phyloP scores from a whole-genome alignment of 2,797 vertebrate species.

The Bradypus variegatus region DNA sequence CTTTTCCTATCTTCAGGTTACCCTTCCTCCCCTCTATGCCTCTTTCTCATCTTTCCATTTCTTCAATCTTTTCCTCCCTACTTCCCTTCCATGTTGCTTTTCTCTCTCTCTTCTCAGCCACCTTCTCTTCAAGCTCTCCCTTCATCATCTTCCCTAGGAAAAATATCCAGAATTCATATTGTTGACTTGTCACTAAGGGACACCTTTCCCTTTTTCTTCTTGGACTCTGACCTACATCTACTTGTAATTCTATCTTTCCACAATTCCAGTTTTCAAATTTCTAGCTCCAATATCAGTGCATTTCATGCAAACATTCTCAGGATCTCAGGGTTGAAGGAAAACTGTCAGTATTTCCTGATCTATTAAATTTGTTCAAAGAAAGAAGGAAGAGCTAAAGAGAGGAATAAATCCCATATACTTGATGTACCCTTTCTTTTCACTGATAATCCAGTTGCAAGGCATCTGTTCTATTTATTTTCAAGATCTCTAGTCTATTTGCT shows the following conservation, averaged over 20 bases:
- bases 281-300: not conserved
- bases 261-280: conserved; percentile 1
- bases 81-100: not conserved
- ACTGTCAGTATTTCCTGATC: not conserved
- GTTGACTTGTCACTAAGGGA: not conserved
- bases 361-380: conserved; percentile 17
- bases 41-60: not conserved
- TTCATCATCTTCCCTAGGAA: not conserved
- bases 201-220: not conserved
- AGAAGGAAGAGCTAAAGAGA: not conserved
- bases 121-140: not conserved
- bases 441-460: not conserved
- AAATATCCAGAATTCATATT: not conserved
- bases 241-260: not conserved
- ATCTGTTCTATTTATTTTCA: not conserved
- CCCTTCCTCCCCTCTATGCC: not conserved
- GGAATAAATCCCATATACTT: not conserved
- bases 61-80: not conserved
- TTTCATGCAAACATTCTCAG: not conserved
- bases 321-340: not conserved
- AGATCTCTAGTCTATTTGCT: conserved; percentile 7
- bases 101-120: not conserved
- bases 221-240: not conserved
- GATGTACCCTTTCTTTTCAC: not conserved
- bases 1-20: not conserved